Evolutionary conservation across 2,113 vertebrate species (phyloP), one percentile per base, ranked within the genome.

Genomic region (Pelusios castaneus): DNA sequence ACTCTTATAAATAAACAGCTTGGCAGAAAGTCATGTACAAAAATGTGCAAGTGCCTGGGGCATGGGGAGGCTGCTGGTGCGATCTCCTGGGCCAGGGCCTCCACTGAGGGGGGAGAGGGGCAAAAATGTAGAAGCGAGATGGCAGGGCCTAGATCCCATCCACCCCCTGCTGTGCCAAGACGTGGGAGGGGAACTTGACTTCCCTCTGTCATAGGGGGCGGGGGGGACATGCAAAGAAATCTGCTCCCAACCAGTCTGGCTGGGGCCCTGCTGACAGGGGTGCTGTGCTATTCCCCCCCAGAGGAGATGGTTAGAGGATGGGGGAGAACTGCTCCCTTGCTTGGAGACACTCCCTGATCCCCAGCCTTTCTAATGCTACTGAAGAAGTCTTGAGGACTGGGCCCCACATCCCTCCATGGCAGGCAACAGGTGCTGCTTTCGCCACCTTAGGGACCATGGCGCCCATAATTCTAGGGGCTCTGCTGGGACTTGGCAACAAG

Each of bases 1-100:
- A 93, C 77, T 29, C 70, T 56, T 52, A 94, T 96, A 95, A 96
- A 94, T 95, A 76, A 45, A 27, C 6, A 14, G 24, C 38, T 45
- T 14, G 43, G 38, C 6, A 14, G 41, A 75, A 75, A 41, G 70
- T 73, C 13, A 43, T 12, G 24, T 45, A 75, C 73, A 75, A 75
- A 45, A 75, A 41, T 27, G 73, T 16, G 41, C 41, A 45, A 76
- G 41, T 11, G 6, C 10, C 73, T 10, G 1, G 2, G 73, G 24
- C 41, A 5, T 7, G 41, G 41, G 38, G 34, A 5, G 21, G 21
- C 67, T 41, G 67, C 38, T 41, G 22, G 67, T 11, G 67, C 89
- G 94, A 34, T 8, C 7, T 8, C 16, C 16, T 16, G 60, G 60
- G 58, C 29, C 58, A 34, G 58, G 12, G 27, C 56, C 14, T 67